Evolutionary conservation across 2,113 vertebrate species (phyloP).

Genomic region (Toxotes jaculatrix): DNA sequence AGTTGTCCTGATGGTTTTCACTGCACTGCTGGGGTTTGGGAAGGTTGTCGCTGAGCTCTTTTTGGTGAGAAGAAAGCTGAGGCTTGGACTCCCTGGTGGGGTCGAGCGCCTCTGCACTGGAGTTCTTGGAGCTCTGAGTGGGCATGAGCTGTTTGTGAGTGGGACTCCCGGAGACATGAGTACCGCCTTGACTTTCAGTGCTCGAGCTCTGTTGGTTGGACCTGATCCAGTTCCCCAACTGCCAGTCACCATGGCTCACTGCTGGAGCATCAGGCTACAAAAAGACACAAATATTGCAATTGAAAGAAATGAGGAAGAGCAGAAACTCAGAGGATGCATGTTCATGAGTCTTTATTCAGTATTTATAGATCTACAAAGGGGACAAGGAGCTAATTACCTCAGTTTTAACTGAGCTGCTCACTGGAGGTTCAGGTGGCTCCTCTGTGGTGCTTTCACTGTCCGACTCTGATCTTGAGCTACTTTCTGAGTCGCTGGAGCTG

Average conservation of each 20-base stretch:
- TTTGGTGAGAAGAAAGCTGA: constrained; percentile 64
- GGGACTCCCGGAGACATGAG: constrained; percentile 35
- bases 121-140: constrained; percentile 50
- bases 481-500: constrained; percentile 92
- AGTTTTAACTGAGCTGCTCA: constrained; percentile 63
- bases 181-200: constrained; percentile 65
- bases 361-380: not conserved
- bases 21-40: constrained; percentile 41
- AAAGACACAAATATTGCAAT: not conserved
- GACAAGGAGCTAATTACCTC: constrained; percentile 61
- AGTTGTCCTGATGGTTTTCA: constrained; percentile 34
- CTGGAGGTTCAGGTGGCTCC: constrained; percentile 45
- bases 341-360: not conserved
- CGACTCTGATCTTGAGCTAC: constrained; percentile 90
- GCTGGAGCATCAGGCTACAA: constrained; percentile 52
- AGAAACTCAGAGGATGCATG: not conserved
- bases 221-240: constrained; percentile 76
- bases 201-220: constrained; percentile 71
- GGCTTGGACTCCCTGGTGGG: constrained; percentile 54
- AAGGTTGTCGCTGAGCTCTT: constrained; percentile 41
- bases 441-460: constrained; percentile 87
- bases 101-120: constrained; percentile 27
- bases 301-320: not conserved
- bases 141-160: constrained; percentile 44
- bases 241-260: constrained; percentile 70